Conservation (phyloP, 1,140 invertebrate species). For the Papilio polytes region DNA sequence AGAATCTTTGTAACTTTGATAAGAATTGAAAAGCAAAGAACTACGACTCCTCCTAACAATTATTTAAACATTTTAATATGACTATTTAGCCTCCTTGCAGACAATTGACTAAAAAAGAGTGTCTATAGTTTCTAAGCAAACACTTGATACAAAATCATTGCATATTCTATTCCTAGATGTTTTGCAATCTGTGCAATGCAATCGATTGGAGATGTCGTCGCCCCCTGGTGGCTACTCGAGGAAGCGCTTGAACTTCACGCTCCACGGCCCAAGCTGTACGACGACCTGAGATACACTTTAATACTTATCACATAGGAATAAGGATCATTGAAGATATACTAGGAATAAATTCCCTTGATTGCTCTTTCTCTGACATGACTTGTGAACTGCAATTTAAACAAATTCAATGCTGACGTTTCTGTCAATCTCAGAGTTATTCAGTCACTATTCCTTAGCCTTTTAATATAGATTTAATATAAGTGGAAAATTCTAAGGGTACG, state of each 20-base stretch:
- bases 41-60: too few species aligned
- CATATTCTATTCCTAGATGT: constrained; percentile 23
- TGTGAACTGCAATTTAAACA: neutral
- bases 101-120: neutral
- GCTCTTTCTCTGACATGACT: neutral
- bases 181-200: constrained; percentile 15
- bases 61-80: too few species aligned
- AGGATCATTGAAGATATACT: neutral
- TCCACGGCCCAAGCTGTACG: constrained; percentile 24
- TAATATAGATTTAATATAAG: too few species aligned
- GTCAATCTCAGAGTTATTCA: neutral
- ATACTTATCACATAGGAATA: constrained; percentile 19
- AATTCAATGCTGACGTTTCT: neutral
- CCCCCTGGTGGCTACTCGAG: constrained; percentile 29
- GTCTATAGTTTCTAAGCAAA: neutral
- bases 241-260: constrained; percentile 47
- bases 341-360: neutral
- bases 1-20: too few species aligned
- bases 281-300: neutral
- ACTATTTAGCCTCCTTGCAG: too few species aligned
- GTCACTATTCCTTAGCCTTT: too few species aligned
- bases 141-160: constrained; percentile 17
- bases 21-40: too few species aligned
- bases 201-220: constrained; percentile 37
- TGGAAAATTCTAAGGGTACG: too few species aligned